phyloP scores from a whole-genome alignment of 2,113 vertebrate species.

The Neodon shergylaensis region DNA sequence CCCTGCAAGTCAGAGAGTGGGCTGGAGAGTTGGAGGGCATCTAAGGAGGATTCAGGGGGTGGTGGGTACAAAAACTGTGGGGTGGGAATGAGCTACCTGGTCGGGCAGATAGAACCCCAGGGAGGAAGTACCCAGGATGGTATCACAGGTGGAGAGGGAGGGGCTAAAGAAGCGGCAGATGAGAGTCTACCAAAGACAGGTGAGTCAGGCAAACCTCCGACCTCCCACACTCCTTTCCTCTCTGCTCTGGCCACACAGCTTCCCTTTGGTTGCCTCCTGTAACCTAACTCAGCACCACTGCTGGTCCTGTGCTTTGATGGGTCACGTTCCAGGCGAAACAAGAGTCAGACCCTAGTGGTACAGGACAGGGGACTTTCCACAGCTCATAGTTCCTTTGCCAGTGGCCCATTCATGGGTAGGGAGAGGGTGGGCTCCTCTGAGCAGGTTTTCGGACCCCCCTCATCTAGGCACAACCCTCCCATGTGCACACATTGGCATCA shows the following conservation, averaged over 20 bases:
- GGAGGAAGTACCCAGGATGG: background rate
- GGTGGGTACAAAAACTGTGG: background rate
- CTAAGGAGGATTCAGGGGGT: background rate
- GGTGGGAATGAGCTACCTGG: fast-evolving
- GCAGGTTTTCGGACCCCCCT: background rate
- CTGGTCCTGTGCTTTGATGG: too few species aligned
- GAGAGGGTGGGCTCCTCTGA: fast-evolving
- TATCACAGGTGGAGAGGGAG: fast-evolving
- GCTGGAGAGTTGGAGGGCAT: too few species aligned
- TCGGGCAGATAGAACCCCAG: fast-evolving
- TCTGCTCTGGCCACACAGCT: background rate
- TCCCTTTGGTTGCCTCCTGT: background rate
- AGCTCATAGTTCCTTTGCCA: background rate
- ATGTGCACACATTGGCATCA: fast-evolving
- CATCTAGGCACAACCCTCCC: background rate
- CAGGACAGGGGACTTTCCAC: fast-evolving
- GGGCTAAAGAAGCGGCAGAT: background rate
- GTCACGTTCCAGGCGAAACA: background rate
- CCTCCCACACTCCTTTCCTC: background rate
- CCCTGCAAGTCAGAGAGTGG: background rate
- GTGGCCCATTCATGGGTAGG: background rate
- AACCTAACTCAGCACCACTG: background rate
- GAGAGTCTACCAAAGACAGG: background rate
- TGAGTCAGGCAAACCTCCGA: fast-evolving
- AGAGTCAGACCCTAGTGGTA: background rate